Percentiles rank a stretch among this genome's conserved stretches.
These are phyloP conservation scores for Homarus americanus DNA, from an alignment of 1,140 invertebrate genomes.

Conservation along the genomic window DNA sequence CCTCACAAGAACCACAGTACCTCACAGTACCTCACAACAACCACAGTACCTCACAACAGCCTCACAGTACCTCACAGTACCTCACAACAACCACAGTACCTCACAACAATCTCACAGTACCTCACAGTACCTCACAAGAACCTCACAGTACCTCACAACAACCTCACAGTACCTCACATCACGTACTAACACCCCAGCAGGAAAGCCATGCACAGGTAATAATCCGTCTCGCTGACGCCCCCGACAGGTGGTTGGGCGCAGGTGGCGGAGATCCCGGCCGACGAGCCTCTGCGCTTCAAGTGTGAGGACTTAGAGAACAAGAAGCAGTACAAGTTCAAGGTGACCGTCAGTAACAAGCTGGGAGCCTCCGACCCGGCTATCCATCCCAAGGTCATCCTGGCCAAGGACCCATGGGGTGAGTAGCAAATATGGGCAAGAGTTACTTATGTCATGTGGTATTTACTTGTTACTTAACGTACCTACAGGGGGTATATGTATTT, in stretches of 20 bases:
- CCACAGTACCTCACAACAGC: neutral
- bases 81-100: too few relatives aligned
- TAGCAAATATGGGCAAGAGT: too few relatives aligned
- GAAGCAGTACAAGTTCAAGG: conserved; percentile 85
- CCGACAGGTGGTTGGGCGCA: conserved; percentile 73
- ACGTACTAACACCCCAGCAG: neutral
- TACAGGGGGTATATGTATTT: too few relatives aligned
- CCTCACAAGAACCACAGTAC: too few relatives aligned
- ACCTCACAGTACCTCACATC: neutral
- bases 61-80: neutral
- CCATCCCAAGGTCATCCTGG: conserved; percentile 91
- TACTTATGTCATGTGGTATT: too few relatives aligned
- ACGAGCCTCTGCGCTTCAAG: conserved; percentile 73
- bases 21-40: neutral
- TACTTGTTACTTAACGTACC: too few relatives aligned
- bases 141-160: neutral
- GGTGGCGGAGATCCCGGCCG: conserved; percentile 74
- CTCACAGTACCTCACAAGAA: neutral
- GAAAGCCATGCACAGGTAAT: neutral
- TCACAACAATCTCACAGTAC: neutral
- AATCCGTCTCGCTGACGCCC: neutral
- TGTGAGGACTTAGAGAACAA: conserved; percentile 86
- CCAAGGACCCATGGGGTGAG: conserved; percentile 98
- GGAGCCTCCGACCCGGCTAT: conserved; percentile 88
- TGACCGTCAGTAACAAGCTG: conserved; percentile 80